Percentiles rank a stretch among this genome's conserved stretches.
These are phyloP conservation scores for Hydractinia symbiolongicarpus DNA, from an alignment of 30 jellyfish, hydroid and myxozoan genomes.

Conservation along the genomic window DNA sequence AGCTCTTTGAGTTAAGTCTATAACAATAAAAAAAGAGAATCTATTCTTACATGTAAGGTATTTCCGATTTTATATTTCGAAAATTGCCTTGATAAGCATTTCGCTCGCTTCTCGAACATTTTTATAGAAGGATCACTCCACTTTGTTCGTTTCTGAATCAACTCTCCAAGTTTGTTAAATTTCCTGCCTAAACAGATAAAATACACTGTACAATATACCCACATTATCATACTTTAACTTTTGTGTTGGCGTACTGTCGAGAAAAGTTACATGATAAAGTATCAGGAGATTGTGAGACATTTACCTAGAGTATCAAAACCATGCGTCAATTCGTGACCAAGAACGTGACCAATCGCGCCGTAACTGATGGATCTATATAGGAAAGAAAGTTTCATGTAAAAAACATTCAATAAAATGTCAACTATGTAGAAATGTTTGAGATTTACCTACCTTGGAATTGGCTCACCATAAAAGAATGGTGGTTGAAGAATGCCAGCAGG, in stretches of 20 bases:
- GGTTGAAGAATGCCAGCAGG: conserved; percentile 98
- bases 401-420: not conserved
- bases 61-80: conserved; percentile 64
- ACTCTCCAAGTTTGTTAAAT: conserved; percentile 82
- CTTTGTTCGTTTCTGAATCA: conserved; percentile 46
- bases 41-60: conserved; percentile 51
- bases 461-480: conserved; percentile 95
- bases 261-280: not conserved
- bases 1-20: not conserved
- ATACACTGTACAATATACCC: not conserved
- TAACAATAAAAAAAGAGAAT: not conserved
- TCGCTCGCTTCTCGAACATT: conserved; percentile 66
- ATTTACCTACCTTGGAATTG: conserved; percentile 75
- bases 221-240: not conserved
- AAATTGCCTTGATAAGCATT: conserved; percentile 73
- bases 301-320: conserved; percentile 96
- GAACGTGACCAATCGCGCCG: conserved; percentile 98
- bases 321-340: conserved; percentile 96
- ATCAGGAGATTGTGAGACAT: not conserved
- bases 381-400: not conserved
- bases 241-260: not conserved
- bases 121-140: conserved; percentile 91
- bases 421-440: not conserved
- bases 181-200: conserved; percentile 54
- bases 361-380: conserved; percentile 77